phyloP scores from a whole-genome alignment of 2,113 vertebrate genomes.

The Oxygymnocypris stewartii region DNA sequence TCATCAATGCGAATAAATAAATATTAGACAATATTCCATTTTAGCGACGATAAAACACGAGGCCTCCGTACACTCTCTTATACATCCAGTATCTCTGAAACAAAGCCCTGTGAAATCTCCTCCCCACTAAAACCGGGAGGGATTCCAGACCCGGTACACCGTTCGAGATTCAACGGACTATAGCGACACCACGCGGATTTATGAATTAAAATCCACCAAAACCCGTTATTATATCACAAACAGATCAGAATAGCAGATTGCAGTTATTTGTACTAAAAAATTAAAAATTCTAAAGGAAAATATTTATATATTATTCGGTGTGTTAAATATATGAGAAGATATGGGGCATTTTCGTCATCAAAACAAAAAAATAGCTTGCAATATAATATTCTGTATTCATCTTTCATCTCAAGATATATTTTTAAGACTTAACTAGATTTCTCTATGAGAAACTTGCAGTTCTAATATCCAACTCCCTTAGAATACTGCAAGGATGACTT shows the following conservation, averaged over 20 bases:
- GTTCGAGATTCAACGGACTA: constrained; percentile 59
- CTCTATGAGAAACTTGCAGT: too few species aligned
- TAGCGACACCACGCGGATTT: constrained; percentile 64
- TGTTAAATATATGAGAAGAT: too few species aligned
- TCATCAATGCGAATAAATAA: not conserved
- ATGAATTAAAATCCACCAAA: not conserved
- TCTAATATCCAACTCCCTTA: too few species aligned
- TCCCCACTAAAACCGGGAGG: constrained; percentile 62
- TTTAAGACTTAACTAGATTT: too few species aligned
- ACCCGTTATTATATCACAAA: not conserved
- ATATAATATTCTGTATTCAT: not conserved
- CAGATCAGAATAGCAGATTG: not conserved
- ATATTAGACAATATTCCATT: constrained; percentile 12
- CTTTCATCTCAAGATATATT: not conserved
- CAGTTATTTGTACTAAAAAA: not conserved
- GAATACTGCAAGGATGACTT: too few species aligned
- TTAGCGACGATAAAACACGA: not conserved
- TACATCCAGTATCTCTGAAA: constrained; percentile 47
- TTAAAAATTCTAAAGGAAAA: not conserved
- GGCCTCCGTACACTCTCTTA: not conserved
- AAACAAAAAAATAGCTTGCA: not conserved
- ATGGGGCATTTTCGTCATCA: not conserved
- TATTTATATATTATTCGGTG: not conserved
- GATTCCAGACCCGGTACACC: constrained; percentile 30
- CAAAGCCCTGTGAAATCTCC: constrained; percentile 52